Evolutionary conservation across 2,888 invertebrate species (phyloP).

Genomic region (Leptothorax acervorum): DNA sequence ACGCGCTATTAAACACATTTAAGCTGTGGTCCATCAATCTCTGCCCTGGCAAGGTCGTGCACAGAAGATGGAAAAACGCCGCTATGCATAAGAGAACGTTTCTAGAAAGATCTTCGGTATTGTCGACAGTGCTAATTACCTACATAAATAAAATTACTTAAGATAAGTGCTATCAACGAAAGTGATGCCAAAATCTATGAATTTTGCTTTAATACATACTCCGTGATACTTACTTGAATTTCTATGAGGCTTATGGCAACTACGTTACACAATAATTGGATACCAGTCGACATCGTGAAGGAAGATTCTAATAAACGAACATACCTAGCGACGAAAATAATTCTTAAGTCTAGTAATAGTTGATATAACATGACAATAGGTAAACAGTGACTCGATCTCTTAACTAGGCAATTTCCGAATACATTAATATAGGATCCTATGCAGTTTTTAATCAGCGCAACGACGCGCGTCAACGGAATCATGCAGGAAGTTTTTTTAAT

Average conservation of each 20-base stretch:
- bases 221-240: conserved; percentile 8
- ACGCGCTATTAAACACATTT: conserved; percentile 16
- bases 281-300: not conserved
- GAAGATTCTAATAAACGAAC: not conserved
- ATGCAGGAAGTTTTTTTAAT: too few species aligned
- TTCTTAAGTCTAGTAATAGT: not conserved
- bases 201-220: not conserved
- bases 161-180: not conserved
- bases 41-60: conserved; percentile 4
- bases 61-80: conserved; percentile 4
- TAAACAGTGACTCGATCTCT: not conserved
- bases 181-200: not conserved
- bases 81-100: not conserved
- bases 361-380: not conserved
- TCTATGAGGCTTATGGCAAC: not conserved
- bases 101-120: not conserved
- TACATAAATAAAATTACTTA: not conserved
- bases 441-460: not conserved
- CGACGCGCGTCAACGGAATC: not conserved
- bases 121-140: not conserved
- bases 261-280: not conserved
- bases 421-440: not conserved
- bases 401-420: not conserved
- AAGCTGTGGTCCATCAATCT: conserved; percentile 25
- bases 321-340: not conserved